Evolutionary conservation across 1,140 invertebrate genomes (phyloP).

Genomic region (Nomia melanderi): DNA sequence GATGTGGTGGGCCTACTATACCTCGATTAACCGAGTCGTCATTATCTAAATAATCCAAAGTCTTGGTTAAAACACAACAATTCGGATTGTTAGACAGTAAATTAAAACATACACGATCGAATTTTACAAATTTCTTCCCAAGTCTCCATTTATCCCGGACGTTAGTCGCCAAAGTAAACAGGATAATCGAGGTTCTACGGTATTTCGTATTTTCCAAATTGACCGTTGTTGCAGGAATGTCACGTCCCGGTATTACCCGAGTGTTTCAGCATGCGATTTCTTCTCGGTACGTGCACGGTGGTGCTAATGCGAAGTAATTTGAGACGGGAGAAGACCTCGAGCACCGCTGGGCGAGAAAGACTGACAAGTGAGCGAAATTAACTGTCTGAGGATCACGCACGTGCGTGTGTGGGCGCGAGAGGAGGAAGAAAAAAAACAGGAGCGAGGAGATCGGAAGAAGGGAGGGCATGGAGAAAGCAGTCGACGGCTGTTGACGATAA

Average conservation of each 20-base stretch:
- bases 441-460: conserved; percentile 2
- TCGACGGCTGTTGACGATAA: conserved; percentile 64
- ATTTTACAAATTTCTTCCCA: too few species aligned
- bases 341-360: conserved; percentile 30
- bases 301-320: conserved; percentile 29
- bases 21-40: too few species aligned
- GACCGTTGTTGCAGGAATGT: too few species aligned
- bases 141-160: too few species aligned
- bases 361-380: conserved; percentile 29
- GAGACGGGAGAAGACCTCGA: conserved; percentile 32
- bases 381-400: conserved; percentile 37
- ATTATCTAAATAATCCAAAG: too few species aligned
- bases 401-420: conserved; percentile 24
- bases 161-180: too few species aligned
- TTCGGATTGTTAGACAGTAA: too few species aligned
- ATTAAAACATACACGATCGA: too few species aligned
- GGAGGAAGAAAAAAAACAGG: neutral
- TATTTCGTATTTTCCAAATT: too few species aligned
- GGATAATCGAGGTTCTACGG: too few species aligned
- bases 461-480: conserved; percentile 46
- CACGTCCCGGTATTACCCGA: neutral
- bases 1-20: too few species aligned
- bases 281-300: neutral
- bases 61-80: too few species aligned
- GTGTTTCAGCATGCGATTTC: neutral